Evolutionary conservation across 2,113 vertebrate genomes (phyloP).

Genomic region (Toxostoma redivivum): DNA sequence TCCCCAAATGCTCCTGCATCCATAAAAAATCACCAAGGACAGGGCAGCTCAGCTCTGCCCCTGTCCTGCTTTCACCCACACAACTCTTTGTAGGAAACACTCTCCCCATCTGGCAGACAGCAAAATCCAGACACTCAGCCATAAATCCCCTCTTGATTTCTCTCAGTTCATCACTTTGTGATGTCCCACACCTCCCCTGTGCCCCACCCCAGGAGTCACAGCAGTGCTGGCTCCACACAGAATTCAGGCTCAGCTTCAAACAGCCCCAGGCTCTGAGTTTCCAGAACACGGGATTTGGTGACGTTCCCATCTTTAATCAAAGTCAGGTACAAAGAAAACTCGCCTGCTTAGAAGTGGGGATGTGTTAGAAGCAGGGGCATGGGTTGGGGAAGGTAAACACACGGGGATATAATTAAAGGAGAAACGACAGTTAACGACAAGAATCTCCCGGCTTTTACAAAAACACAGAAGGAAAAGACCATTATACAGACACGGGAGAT

Average conservation of each 20-base stretch:
- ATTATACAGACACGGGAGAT: background rate
- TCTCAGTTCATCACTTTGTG: fast-evolving
- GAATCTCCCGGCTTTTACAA: background rate
- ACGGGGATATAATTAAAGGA: background rate
- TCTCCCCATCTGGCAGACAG: background rate
- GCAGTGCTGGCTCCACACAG: fast-evolving
- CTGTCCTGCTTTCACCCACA: background rate
- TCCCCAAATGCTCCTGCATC: background rate
- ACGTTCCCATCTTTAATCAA: background rate
- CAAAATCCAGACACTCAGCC: background rate
- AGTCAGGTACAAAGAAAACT: constrained; percentile 17
- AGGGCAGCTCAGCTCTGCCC: background rate
- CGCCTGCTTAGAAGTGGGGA: background rate
- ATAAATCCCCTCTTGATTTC: background rate
- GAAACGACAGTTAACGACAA: background rate
- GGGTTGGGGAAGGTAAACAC: constrained; percentile 12
- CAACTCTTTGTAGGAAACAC: fast-evolving
- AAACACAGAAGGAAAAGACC: background rate
- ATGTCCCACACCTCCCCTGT: fast-evolving
- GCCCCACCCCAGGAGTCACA: background rate
- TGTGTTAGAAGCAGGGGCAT: background rate
- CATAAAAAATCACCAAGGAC: background rate
- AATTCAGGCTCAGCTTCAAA: background rate
- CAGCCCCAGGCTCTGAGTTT: background rate
- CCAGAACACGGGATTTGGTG: background rate